Evolutionary conservation across 2,888 invertebrate species (phyloP).

Genomic region (Drosophila lutescens): DNA sequence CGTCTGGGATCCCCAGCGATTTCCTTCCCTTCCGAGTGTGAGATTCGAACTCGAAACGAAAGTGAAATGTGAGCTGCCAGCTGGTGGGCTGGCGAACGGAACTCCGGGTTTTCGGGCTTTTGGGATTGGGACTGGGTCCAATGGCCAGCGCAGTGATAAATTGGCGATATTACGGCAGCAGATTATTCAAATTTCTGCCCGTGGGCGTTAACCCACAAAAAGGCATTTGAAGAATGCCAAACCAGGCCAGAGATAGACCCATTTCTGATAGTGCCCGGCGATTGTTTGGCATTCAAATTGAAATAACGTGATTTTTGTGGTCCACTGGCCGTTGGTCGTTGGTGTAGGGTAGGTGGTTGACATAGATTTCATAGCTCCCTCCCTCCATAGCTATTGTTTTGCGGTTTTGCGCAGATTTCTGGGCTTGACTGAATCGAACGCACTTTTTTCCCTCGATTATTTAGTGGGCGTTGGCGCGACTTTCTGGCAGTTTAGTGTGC

Average conservation of each 20-base stretch:
- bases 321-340: conserved; percentile 55
- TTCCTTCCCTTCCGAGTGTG: conserved; percentile 14
- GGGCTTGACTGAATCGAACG: conserved; percentile 68
- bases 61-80: conserved; percentile 51
- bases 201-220: conserved; percentile 64
- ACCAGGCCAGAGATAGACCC: conserved; percentile 37
- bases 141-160: conserved; percentile 70
- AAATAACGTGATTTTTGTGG: conserved; percentile 81
- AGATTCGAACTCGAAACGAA: conserved; percentile 45
- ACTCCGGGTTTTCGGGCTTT: conserved; percentile 4
- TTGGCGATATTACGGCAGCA: conserved; percentile 77
- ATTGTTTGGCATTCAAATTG: conserved; percentile 75
- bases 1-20: conserved; percentile 8
- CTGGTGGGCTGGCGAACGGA: conserved; percentile 18
- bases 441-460: conserved; percentile 55
- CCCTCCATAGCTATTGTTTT: conserved; percentile 62
- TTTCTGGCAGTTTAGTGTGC: conserved; percentile 29
- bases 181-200: conserved; percentile 69
- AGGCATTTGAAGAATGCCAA: conserved; percentile 67
- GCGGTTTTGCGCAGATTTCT: conserved; percentile 73
- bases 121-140: conserved; percentile 24
- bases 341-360: conserved; percentile 19
- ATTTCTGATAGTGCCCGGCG: conserved; percentile 41
- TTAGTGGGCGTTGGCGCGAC: conserved; percentile 58
- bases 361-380: conserved; percentile 71